These are phyloP conservation scores for Gymnothorax javanicus DNA, from an alignment of 2,797 vertebrate species.

Conservation along the genomic window DNA sequence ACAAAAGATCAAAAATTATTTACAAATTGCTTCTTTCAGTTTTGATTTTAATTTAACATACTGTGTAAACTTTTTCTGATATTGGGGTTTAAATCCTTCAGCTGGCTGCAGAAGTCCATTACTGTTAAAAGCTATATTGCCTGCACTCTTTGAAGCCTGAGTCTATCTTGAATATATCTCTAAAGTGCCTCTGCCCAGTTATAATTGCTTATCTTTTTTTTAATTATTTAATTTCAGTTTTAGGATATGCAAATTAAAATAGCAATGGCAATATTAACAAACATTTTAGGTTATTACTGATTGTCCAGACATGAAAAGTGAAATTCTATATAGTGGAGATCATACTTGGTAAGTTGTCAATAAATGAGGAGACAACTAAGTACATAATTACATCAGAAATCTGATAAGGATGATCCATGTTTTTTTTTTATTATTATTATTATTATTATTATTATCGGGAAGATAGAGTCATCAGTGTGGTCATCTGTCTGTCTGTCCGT, in stretches of 20 bases:
- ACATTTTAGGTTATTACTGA: neutral
- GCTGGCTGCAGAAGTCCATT: slow-evolving; percentile 64
- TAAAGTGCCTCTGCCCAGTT: neutral
- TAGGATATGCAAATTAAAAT: neutral
- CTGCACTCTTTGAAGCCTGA: slow-evolving; percentile 57
- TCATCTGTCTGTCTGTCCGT: too few species aligned
- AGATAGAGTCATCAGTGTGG: too few species aligned
- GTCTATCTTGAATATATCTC: neutral
- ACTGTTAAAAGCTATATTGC: slow-evolving; percentile 60
- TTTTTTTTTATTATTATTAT: too few species aligned
- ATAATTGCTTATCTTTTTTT: neutral
- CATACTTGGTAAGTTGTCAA: neutral
- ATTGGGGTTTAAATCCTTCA: slow-evolving; percentile 64
- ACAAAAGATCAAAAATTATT: too few species aligned
- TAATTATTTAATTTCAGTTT: neutral
- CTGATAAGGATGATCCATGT: neutral
- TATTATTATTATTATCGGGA: too few species aligned
- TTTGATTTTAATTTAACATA: too few species aligned
- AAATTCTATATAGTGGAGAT: neutral
- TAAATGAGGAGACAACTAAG: neutral
- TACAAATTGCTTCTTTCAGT: too few species aligned
- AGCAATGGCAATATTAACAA: neutral
- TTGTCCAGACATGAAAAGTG: neutral
- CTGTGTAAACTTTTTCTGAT: too few species aligned
- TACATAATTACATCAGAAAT: neutral